A percentile compares a stretch with the other conserved stretches of the same genome.
phyloP scores from a whole-genome alignment of 2,113 vertebrate genomes.

The Paradoxurus hermaphroditus region DNA sequence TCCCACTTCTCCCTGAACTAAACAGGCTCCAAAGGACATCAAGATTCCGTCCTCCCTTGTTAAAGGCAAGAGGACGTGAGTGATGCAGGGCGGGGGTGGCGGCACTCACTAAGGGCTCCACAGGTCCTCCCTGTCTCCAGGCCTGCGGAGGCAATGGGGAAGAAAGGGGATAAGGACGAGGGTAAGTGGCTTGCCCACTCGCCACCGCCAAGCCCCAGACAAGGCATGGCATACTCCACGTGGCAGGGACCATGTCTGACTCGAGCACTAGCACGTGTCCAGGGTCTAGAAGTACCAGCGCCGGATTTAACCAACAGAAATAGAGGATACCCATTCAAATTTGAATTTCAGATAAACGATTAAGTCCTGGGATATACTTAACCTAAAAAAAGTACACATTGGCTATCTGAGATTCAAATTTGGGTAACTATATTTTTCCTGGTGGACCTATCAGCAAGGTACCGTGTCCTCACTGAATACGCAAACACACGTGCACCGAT shows the following conservation, averaged over 20 bases:
- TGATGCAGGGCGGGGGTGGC: accelerated
- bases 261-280: background rate
- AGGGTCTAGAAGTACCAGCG: background rate
- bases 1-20: background rate
- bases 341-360: background rate
- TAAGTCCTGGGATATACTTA: background rate
- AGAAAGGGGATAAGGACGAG: background rate
- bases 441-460: background rate
- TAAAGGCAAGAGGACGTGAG: background rate
- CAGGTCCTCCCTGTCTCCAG: background rate
- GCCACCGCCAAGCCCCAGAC: background rate
- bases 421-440: background rate
- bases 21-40: background rate
- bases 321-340: background rate
- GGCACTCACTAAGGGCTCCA: background rate
- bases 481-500: accelerated
- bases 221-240: background rate
- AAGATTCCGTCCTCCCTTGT: background rate
- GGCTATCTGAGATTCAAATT: background rate
- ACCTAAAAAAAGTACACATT: background rate
- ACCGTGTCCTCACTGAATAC: background rate
- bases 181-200: background rate
- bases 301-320: background rate
- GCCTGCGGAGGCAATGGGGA: background rate
- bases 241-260: background rate